phyloP scores from a whole-genome alignment of 2,888 invertebrate genomes.

The Athripsodes cinereus region DNA sequence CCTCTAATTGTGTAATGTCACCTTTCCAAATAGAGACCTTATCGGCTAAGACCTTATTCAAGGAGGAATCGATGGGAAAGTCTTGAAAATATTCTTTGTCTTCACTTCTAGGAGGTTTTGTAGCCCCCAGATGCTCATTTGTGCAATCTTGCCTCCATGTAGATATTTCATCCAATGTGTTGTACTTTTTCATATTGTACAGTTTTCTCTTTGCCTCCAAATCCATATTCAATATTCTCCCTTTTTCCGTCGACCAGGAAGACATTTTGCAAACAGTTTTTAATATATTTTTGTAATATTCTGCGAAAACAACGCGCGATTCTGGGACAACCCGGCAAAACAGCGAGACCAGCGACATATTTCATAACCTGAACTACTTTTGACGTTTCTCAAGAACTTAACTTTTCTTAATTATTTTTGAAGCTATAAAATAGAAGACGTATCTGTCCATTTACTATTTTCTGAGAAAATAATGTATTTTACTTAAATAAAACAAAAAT shows the following conservation, averaged over 20 bases:
- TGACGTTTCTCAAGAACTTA: too few species aligned
- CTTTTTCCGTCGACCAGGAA: constrained; percentile 48
- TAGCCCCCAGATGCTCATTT: constrained; percentile 36
- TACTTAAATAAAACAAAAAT: too few species aligned
- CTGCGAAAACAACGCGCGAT: background rate
- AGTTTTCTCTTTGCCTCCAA: constrained; percentile 48
- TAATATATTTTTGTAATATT: background rate
- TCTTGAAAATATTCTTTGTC: constrained; percentile 38
- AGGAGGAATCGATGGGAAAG: constrained; percentile 34
- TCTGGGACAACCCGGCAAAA: constrained; percentile 6
- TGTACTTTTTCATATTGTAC: constrained; percentile 41
- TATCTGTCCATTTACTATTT: too few species aligned
- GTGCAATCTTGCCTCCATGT: constrained; percentile 52
- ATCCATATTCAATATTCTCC: constrained; percentile 47
- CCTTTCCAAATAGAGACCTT: constrained; percentile 66
- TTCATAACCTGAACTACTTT: background rate
- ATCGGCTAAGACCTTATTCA: constrained; percentile 45
- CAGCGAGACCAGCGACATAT: constrained; percentile 9
- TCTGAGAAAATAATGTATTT: too few species aligned
- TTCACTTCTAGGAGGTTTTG: constrained; percentile 39
- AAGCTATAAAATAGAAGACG: too few species aligned
- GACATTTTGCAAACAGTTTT: constrained; percentile 39
- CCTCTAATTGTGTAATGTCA: constrained; percentile 78
- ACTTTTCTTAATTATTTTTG: too few species aligned
- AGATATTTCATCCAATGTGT: constrained; percentile 43